phyloP scores from a whole-genome alignment of 2,113 vertebrate species.

The Merops nubicus region DNA sequence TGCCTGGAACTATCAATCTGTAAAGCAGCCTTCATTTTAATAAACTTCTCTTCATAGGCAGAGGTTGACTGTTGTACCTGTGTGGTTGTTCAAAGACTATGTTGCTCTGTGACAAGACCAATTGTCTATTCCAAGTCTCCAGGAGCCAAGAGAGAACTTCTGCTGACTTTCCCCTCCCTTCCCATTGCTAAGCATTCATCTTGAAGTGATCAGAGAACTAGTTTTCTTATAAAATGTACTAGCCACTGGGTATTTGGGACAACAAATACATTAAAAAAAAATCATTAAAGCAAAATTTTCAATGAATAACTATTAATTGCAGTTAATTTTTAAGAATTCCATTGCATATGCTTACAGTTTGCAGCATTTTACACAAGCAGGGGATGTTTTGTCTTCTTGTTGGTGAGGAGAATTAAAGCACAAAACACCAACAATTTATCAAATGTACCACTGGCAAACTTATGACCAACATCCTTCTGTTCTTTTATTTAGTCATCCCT shows the following conservation, averaged over 20 bases:
- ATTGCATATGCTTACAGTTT: background rate
- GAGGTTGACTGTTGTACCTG: background rate
- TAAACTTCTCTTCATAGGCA: background rate
- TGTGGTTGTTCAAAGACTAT: background rate
- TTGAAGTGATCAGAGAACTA: background rate
- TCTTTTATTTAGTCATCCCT: background rate
- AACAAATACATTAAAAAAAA: background rate
- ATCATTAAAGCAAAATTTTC: background rate
- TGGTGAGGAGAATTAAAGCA: background rate
- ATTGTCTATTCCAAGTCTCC: rapidly evolving
- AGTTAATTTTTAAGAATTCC: background rate
- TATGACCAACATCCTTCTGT: background rate
- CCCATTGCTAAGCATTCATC: background rate
- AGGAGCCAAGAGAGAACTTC: background rate
- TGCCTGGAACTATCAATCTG: background rate
- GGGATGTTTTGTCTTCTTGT: background rate
- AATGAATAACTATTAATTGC: background rate
- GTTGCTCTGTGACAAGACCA: rapidly evolving
- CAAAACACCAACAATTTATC: background rate
- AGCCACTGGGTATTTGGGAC: background rate
- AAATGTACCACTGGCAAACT: background rate
- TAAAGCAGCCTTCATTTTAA: background rate
- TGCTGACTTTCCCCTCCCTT: background rate
- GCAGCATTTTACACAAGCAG: background rate
- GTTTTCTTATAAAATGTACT: background rate